These are phyloP conservation scores for Conger conger DNA, from an alignment of 2,113 vertebrate species.

Conservation along the genomic window DNA sequence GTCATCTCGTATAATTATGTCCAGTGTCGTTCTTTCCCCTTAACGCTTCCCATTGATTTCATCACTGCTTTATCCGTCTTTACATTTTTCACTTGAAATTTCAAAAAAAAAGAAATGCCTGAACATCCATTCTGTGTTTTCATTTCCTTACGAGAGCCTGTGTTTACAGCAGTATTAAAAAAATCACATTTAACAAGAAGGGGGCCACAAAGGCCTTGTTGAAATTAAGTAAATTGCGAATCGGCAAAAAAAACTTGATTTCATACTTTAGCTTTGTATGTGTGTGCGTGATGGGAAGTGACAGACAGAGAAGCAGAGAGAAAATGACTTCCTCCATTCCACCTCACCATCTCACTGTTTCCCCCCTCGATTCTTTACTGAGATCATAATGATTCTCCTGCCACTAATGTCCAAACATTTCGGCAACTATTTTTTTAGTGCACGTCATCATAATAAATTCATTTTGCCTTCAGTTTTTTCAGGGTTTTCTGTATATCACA, in stretches of 20 bases:
- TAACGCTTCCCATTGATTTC: neutral
- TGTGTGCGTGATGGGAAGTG: constrained; percentile 33
- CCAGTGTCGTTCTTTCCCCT: neutral
- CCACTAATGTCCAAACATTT: constrained; percentile 13
- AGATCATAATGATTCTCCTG: constrained; percentile 44
- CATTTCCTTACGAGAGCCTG: neutral
- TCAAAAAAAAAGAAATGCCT: neutral
- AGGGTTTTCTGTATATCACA: constrained; percentile 12
- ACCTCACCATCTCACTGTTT: constrained; percentile 40
- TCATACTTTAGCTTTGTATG: constrained; percentile 28
- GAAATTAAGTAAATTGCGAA: neutral
- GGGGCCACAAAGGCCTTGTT: neutral
- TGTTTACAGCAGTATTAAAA: neutral
- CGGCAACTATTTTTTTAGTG: constrained; percentile 9
- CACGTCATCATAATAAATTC: constrained; percentile 22
- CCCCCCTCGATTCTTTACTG: constrained; percentile 34
- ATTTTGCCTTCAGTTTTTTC: constrained; percentile 21
- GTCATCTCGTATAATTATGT: neutral
- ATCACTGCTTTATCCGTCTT: neutral
- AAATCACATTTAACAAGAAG: constrained; percentile 3
- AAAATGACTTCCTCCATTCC: constrained; percentile 39
- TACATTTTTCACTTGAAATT: neutral
- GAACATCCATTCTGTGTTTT: neutral
- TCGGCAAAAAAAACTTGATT: constrained; percentile 27
- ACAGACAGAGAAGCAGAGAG: constrained; percentile 62